phyloP scores from a whole-genome alignment of 2,888 invertebrate genomes.

The Stenolophus ochropezus region DNA sequence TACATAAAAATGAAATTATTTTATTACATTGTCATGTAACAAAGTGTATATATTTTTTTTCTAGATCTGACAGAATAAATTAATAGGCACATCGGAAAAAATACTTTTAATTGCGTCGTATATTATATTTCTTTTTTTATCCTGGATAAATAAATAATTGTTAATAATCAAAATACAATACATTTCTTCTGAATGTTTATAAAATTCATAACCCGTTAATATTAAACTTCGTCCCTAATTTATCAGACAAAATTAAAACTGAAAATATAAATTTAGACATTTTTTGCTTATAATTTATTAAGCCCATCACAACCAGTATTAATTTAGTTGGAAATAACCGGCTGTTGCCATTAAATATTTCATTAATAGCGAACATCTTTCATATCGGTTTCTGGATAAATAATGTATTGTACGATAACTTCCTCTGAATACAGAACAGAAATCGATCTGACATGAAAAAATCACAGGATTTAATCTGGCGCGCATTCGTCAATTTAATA shows the following conservation, averaged over 20 bases:
- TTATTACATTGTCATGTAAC: too few relatives aligned
- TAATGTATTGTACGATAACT: constrained; percentile 29
- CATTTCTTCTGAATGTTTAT: too few relatives aligned
- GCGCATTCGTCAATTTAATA: not conserved
- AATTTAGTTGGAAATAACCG: constrained; percentile 13
- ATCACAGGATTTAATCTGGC: constrained; percentile 13
- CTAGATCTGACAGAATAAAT: too few relatives aligned
- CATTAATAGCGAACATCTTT: constrained; percentile 27
- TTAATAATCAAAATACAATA: too few relatives aligned
- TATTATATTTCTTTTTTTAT: too few relatives aligned
- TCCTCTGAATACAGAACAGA: constrained; percentile 27
- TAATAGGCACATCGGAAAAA: too few relatives aligned
- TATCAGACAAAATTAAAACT: not conserved
- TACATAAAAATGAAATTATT: too few relatives aligned
- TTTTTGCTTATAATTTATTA: constrained; percentile 1
- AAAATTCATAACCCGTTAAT: not conserved
- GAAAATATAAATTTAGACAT: not conserved
- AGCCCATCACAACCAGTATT: not conserved
- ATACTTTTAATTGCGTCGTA: too few relatives aligned
- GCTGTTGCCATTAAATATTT: constrained; percentile 19
- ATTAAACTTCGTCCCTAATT: not conserved
- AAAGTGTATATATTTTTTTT: too few relatives aligned
- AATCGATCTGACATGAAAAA: constrained; percentile 10
- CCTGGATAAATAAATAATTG: too few relatives aligned
- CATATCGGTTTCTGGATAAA: constrained; percentile 34